Evolutionary conservation across 2,888 invertebrate species (phyloP), one percentile per base, ranked within the genome.

Genomic region (Hesperia comma): DNA sequence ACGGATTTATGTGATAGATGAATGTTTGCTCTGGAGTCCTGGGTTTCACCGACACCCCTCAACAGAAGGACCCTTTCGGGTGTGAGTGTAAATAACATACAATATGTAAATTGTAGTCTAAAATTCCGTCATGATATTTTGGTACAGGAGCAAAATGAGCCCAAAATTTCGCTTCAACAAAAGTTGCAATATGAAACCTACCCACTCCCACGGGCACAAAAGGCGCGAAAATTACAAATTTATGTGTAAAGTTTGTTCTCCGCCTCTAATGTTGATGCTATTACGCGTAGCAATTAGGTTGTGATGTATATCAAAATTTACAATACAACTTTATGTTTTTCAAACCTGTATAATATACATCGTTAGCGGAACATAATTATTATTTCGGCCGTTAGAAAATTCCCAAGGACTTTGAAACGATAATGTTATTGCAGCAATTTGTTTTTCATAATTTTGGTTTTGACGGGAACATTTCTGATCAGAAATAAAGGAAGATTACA

Each of bases 191-290:
- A 70, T 72, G 70, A 71, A 73, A 69, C 61, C 68, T 63, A 69
- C 69, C 60, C 68, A 63, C 61, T 70, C 73, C 69, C 74, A 54
- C 57, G 73, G 73, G 74, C 46, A 68, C 68, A 40, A 72, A 69
- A 70, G 64, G 68, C 69, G 69, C 41, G 70, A 68, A 72, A 73
- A 74, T 74, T 73, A 73, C 73, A 71, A 73, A 74, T 74, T 74
- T 74, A 74, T 74, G 72, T 69, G 66, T 40, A 71, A 74, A 74
- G 72, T 74, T 74, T 74, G 71, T 72, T 73, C 71, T 68, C 67
- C 69, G 69, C 63, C 68, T 58, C 71, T 69, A 70, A 71, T 69
- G 71, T 71, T 72, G 74, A 72, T 72, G 69, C 64, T 67, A 72
- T 67, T 67, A 62, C 68, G 62, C 67, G 61, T 71, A 63, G 71